Conservation (phyloP, 2,888 invertebrate species). For the Ormia ochracea region DNA sequence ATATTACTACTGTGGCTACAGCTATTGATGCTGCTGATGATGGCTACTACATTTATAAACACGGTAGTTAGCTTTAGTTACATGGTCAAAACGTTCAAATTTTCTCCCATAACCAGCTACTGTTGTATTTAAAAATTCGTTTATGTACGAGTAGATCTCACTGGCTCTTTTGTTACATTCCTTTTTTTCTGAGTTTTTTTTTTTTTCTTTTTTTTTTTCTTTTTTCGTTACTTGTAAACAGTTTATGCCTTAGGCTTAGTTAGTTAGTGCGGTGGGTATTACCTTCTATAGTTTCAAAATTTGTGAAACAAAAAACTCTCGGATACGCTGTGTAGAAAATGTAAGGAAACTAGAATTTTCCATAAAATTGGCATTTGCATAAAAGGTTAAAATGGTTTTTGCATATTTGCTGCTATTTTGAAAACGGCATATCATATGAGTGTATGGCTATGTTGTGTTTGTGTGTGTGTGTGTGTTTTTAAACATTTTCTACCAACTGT, state of each 20-base stretch:
- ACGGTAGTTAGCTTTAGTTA: slow-evolving; percentile 46
- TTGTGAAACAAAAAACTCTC: slow-evolving; percentile 20
- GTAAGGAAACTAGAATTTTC: slow-evolving; percentile 21
- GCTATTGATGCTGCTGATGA: not conserved
- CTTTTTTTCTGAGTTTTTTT: not conserved
- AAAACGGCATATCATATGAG: not conserved
- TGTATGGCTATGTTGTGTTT: not conserved
- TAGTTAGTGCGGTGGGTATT: slow-evolving; percentile 31
- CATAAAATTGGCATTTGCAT: slow-evolving; percentile 56
- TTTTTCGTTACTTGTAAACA: slow-evolving; percentile 32
- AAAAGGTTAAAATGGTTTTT: slow-evolving; percentile 41
- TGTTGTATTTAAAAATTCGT: slow-evolving; percentile 52
- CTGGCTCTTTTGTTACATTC: not conserved
- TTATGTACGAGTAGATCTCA: slow-evolving; percentile 43
- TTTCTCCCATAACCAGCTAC: not conserved
- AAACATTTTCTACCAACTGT: slow-evolving; percentile 9
- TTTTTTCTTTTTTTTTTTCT: not conserved
- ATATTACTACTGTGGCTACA: not conserved
- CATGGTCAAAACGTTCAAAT: slow-evolving; percentile 35
- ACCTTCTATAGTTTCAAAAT: slow-evolving; percentile 44
- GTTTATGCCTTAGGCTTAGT: slow-evolving; percentile 48
- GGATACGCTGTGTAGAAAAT: not conserved
- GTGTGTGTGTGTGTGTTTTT: not conserved
- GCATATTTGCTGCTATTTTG: slow-evolving; percentile 30
- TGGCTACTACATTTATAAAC: slow-evolving; percentile 57